Evolutionary conservation across 2,797 vertebrate species (phyloP).

Genomic region (Mus minutoides): DNA sequence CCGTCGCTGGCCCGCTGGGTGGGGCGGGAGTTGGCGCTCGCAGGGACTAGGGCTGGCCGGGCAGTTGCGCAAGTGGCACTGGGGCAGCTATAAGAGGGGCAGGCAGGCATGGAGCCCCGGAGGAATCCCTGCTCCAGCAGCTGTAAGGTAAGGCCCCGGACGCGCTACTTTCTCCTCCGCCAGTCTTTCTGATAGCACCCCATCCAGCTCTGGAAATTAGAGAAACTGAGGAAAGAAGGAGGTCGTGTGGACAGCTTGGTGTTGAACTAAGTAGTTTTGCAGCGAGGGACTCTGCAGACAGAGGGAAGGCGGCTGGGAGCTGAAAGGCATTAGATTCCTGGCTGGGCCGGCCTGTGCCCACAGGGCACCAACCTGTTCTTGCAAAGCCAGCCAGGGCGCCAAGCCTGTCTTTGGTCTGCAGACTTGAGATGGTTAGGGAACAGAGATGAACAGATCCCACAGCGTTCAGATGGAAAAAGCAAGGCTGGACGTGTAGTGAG

Average conservation of each 20-base stretch:
- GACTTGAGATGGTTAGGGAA: slow-evolving; percentile 41
- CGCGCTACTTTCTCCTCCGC: neutral
- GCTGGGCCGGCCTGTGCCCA: neutral
- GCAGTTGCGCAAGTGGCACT: slow-evolving; percentile 73
- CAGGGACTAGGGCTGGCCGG: neutral
- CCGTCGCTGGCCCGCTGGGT: neutral
- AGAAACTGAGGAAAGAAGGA: slow-evolving; percentile 55
- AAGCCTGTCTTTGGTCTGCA: neutral
- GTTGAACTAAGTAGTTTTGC: slow-evolving; percentile 4
- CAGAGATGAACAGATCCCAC: neutral
- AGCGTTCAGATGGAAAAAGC: neutral
- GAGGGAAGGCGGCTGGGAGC: neutral
- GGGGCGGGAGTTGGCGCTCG: slow-evolving; percentile 20
- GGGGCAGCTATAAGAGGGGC: slow-evolving; percentile 74
- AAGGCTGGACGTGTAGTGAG: neutral
- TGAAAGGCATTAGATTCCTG: neutral
- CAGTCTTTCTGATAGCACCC: neutral
- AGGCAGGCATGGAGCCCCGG: slow-evolving; percentile 71
- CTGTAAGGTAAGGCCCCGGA: slow-evolving; percentile 68
- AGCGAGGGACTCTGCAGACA: neutral
- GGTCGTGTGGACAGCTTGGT: neutral
- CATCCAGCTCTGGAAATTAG: neutral
- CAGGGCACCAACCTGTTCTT: neutral
- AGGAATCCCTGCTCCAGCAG: slow-evolving; percentile 5
- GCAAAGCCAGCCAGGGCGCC: neutral